These are phyloP conservation scores for Pelagia noctiluca DNA, from an alignment of 30 jellyfish, hydroid and myxozoan genomes.

Conservation along the genomic window DNA sequence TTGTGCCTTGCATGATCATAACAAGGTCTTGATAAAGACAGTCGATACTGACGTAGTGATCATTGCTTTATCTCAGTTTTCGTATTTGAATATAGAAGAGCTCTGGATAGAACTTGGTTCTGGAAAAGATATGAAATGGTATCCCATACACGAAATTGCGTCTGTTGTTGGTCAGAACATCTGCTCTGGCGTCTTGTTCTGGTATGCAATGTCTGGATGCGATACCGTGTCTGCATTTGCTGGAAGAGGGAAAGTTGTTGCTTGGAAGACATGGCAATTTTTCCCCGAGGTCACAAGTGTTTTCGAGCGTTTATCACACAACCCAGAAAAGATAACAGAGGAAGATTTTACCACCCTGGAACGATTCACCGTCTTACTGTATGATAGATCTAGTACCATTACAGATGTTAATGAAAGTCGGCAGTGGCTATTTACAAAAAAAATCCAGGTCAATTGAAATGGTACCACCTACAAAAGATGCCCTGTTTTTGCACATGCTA, in stretches of 20 bases:
- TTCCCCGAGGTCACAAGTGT: slow-evolving; percentile 29
- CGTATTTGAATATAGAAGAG: too few relatives aligned
- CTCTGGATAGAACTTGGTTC: too few relatives aligned
- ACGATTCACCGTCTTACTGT: background rate
- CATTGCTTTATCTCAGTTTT: background rate
- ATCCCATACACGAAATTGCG: slow-evolving; percentile 9
- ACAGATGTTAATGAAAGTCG: slow-evolving; percentile 1
- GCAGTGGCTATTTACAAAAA: background rate
- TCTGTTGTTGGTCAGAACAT: background rate
- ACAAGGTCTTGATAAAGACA: too few relatives aligned
- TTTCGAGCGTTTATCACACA: background rate
- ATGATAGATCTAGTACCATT: background rate
- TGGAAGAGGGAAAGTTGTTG: slow-evolving; percentile 21
- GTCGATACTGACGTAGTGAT: background rate
- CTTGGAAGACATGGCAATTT: slow-evolving; percentile 2
- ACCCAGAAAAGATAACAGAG: background rate
- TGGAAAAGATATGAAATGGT: background rate
- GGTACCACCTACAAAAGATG: background rate
- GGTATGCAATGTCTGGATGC: slow-evolving; percentile 57
- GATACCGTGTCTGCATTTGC: slow-evolving; percentile 47
- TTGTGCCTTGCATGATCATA: background rate
- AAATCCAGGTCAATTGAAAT: background rate
- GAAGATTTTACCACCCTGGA: background rate
- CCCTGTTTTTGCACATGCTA: background rate
- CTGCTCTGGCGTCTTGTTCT: slow-evolving; percentile 36